A percentile compares a stretch with the other conserved stretches of the same genome.
These are phyloP conservation scores for Tiliacea aurago DNA, from an alignment of 2,888 invertebrate genomes.

Conservation along the genomic window DNA sequence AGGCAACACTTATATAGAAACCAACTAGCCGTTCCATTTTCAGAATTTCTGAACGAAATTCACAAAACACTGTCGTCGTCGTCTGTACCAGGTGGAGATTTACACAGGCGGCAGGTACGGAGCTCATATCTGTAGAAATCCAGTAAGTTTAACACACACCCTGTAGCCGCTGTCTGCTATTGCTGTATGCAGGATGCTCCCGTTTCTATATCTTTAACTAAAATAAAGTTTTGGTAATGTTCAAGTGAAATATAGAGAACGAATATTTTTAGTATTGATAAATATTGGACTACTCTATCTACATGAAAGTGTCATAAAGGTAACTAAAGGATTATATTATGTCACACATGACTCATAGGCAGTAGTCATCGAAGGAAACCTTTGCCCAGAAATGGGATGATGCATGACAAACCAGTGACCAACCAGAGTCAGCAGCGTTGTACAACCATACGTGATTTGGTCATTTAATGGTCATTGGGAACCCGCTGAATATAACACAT, in stretches of 20 bases:
- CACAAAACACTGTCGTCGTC: constrained; percentile 31
- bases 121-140: constrained; percentile 72
- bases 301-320: too few relatives aligned
- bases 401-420: background rate
- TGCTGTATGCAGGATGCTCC: constrained; percentile 55
- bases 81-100: constrained; percentile 69
- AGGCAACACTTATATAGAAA: background rate
- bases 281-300: background rate
- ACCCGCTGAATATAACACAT: background rate
- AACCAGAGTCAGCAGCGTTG: background rate
- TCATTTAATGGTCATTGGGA: background rate
- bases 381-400: background rate
- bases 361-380: background rate
- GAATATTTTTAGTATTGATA: background rate
- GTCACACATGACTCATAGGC: too few relatives aligned
- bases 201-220: constrained; percentile 24
- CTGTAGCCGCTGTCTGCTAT: constrained; percentile 57
- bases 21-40: background rate
- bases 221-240: constrained; percentile 30
- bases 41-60: constrained; percentile 5
- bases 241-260: constrained; percentile 11
- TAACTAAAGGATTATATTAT: background rate
- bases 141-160: constrained; percentile 68
- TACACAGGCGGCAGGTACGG: constrained; percentile 70
- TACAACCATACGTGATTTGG: background rate